Conservation (phyloP, 2,888 invertebrate genomes). For the Nomada ferruginata region DNA sequence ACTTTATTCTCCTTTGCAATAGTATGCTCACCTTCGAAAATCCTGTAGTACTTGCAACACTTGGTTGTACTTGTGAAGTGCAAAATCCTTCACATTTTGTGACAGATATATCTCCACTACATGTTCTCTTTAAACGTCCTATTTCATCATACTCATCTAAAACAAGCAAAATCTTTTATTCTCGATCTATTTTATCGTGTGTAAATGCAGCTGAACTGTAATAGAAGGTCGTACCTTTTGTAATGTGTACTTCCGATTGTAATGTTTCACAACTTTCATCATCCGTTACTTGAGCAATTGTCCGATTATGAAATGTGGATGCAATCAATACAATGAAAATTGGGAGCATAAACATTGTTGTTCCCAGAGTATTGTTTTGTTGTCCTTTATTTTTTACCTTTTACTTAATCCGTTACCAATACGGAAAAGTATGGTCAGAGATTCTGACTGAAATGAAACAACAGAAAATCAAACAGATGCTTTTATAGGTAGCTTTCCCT, state of each 20-base stretch:
- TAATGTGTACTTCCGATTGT: conserved; percentile 93
- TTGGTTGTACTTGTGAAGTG: conserved; percentile 95
- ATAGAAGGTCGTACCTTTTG: conserved; percentile 88
- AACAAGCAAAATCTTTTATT: conserved; percentile 48
- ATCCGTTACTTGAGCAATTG: conserved; percentile 74
- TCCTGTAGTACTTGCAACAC: conserved; percentile 94
- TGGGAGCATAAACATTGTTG: conserved; percentile 55
- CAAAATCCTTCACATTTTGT: conserved; percentile 98
- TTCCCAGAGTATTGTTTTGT: conserved; percentile 19
- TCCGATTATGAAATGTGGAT: conserved; percentile 42
- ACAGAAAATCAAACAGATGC: conserved; percentile 70
- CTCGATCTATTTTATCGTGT: conserved; percentile 1
- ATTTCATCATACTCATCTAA: conserved; percentile 95
- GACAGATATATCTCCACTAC: conserved; percentile 94
- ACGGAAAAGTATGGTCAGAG: conserved; percentile 38
- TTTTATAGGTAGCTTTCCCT: conserved; percentile 79
- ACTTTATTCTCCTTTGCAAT: not conserved
- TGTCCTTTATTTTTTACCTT: conserved; percentile 6
- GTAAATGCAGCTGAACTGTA: not conserved
- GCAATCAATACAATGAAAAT: conserved; percentile 42
- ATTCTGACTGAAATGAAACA: conserved; percentile 72
- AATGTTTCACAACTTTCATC: conserved; percentile 94
- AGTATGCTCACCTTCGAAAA: conserved; percentile 90
- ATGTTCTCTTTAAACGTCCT: conserved; percentile 93
- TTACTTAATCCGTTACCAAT: conserved; percentile 26